Conservation (phyloP, 2,888 invertebrate species). For the Eristalis pertinax region DNA sequence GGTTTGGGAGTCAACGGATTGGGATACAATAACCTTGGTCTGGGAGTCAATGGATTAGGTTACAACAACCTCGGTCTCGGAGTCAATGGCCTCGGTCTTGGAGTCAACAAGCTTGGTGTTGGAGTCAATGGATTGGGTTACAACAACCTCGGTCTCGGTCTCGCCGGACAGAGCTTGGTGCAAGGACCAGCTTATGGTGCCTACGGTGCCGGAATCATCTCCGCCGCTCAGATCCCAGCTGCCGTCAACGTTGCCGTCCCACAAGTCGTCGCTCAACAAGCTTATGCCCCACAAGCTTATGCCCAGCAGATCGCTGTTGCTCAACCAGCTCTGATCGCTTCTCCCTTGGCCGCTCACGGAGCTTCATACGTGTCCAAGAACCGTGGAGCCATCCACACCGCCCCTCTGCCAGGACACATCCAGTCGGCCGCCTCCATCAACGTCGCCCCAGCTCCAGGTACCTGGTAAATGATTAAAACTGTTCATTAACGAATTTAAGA, state of each 20-base stretch:
- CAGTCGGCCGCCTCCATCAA: conserved; percentile 78
- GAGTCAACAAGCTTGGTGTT: neutral
- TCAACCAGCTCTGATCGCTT: conserved; percentile 79
- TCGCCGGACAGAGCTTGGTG: conserved; percentile 65
- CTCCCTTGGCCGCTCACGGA: conserved; percentile 78
- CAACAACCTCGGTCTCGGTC: conserved; percentile 15
- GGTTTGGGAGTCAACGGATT: conserved; percentile 69
- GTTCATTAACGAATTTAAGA: too few relatives aligned
- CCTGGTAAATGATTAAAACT: conserved; percentile 46
- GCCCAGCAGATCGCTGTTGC: conserved; percentile 71
- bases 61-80: conserved; percentile 71
- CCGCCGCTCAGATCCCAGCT: conserved; percentile 70
- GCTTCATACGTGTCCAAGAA: conserved; percentile 78
- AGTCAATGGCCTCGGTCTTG: neutral
- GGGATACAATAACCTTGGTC: neutral
- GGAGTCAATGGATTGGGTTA: conserved; percentile 1
- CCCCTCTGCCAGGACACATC: conserved; percentile 77
- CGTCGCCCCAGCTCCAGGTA: conserved; percentile 78
- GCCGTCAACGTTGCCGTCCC: conserved; percentile 59
- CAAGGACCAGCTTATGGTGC: conserved; percentile 73
- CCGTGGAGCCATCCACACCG: conserved; percentile 78
- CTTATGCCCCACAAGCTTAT: neutral
- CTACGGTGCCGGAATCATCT: conserved; percentile 70
- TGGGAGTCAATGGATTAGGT: neutral
- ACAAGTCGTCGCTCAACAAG: neutral